Evolutionary conservation across 2,888 invertebrate species (phyloP), one percentile per base, ranked within the genome.

Genomic region (Mimumesa dahlbomi): DNA sequence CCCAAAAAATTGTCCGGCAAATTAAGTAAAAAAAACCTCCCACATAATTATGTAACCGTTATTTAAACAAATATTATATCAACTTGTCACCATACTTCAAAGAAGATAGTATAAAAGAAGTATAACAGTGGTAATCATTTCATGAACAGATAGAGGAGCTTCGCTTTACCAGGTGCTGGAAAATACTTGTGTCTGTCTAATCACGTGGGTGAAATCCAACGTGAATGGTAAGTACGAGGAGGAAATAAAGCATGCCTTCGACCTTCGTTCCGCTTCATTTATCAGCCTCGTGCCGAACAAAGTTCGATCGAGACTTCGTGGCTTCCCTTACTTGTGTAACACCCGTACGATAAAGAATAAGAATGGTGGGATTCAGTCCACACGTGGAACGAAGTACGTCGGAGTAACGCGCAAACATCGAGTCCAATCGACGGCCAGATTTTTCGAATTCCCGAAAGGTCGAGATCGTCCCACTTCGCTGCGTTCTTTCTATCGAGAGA

Each of bases 181-280:
- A 25, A 25, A 25, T n/a, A n/a, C n/a, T n/a, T n/a, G n/a, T n/a
- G n/a, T n/a, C n/a, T n/a, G n/a, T n/a, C n/a, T n/a, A n/a, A n/a
- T n/a, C n/a, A 45, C 2, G 45, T 45, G 45, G 11, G 16, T 40
- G 25, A 48, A 42, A 29, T 58, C 29, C 21, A 46, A 45, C n/a
- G 14, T 36, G 34, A 48, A 38, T 52, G 36, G 43, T 11, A 40
- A 42, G 13, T 22, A 13, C 14, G 29, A 14, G 29, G 38, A 21
- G 16, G 58, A 49, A 64, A 38, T 29, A 36, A 49, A 36, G 14
- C 56, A 11, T 49, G 38, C 50, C 56, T 56, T 45, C 56, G 50
- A 67, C 50, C 64, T 64, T 64, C 64, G 46, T 68, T 52, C 46
- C 64, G 48, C 57, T 63, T 64, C 57, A 48, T 63, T 62, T 57